Evolutionary conservation across 2,888 invertebrate species (phyloP).

Genomic region (Blastobasis lacticolella): DNA sequence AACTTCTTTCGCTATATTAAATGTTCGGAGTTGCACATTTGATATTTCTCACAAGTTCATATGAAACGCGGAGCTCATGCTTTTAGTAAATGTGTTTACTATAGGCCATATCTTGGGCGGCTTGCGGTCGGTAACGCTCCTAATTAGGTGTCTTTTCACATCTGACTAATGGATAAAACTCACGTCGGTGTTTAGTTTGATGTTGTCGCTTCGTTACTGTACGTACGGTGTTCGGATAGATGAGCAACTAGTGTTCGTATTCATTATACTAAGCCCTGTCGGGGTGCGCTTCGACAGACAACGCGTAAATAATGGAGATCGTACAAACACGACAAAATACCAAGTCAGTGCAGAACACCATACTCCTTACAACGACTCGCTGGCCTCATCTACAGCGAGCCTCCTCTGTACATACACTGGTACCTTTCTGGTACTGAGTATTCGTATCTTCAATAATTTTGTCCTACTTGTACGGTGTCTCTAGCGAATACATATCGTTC

Average conservation of each 20-base stretch:
- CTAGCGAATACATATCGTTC: constrained; percentile 61
- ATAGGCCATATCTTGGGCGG: constrained; percentile 17
- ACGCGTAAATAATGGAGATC: constrained; percentile 34
- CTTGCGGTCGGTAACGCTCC: constrained; percentile 21
- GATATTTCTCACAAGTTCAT: constrained; percentile 30
- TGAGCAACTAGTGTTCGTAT: constrained; percentile 49
- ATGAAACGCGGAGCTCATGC: constrained; percentile 37
- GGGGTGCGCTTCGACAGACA: constrained; percentile 26
- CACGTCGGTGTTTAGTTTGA: constrained; percentile 61
- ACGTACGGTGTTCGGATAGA: constrained; percentile 43
- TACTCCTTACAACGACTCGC: constrained; percentile 3
- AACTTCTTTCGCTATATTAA: constrained; percentile 18
- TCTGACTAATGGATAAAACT: constrained; percentile 18
- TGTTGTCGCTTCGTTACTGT: constrained; percentile 62
- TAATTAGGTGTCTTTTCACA: constrained; percentile 40
- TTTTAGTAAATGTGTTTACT: constrained; percentile 38
- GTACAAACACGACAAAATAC: constrained; percentile 28
- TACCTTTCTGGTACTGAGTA: not conserved
- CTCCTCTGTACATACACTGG: not conserved
- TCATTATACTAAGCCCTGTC: constrained; percentile 35
- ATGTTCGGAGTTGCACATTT: constrained; percentile 33
- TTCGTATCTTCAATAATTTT: not conserved
- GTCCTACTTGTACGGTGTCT: constrained; percentile 39
- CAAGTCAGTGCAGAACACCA: not conserved
- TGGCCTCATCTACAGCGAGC: constrained; percentile 7